A percentile compares a stretch with the other conserved stretches of the same genome.
Conservation (phyloP, 1,140 invertebrate species). For the Bombus consobrinus region DNA sequence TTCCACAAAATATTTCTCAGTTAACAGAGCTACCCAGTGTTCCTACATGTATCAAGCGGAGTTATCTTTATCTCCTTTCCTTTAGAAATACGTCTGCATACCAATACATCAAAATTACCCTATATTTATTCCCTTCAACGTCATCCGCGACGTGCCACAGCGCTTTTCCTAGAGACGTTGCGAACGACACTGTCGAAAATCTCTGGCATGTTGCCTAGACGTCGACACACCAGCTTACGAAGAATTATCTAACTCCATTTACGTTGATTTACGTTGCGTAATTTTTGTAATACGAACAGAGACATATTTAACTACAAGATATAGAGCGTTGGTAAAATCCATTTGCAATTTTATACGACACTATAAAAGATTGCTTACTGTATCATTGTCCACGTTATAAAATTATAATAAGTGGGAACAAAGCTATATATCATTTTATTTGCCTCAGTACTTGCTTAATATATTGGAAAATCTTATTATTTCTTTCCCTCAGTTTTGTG, state of each 20-base stretch:
- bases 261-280: neutral
- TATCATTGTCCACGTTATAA: too few relatives aligned
- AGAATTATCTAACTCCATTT: neutral
- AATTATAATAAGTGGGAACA: too few relatives aligned
- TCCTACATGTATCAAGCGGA: too few relatives aligned
- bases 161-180: neutral
- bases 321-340: neutral
- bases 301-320: neutral
- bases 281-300: neutral
- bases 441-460: too few relatives aligned
- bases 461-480: too few relatives aligned
- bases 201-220: constrained; percentile 15
- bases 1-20: neutral
- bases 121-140: constrained; percentile 7
- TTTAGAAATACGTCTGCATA: too few relatives aligned
- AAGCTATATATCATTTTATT: too few relatives aligned
- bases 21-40: neutral
- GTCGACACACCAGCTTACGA: constrained; percentile 1
- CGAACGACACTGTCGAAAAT: neutral
- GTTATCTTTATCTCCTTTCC: neutral
- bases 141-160: neutral
- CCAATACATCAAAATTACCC: constrained; percentile 12
- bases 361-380: too few relatives aligned
- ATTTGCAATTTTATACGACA: neutral
- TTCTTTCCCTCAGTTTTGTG: too few relatives aligned